Percentiles rank a stretch among this genome's conserved stretches.
Conservation (phyloP, 2,888 invertebrate genomes). For the Drosophila ochracea region DNA sequence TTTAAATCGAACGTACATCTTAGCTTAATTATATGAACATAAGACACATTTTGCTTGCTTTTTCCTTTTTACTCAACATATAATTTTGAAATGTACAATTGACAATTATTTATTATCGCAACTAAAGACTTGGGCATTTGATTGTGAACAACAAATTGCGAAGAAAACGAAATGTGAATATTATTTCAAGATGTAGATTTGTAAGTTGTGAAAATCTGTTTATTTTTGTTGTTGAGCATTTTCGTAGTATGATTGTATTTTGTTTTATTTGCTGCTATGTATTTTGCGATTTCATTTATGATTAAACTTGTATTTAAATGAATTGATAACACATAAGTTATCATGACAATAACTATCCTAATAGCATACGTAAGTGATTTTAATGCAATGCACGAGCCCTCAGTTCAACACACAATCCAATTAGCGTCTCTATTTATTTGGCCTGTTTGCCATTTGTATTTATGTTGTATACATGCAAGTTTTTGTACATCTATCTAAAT, state of each 20-base stretch:
- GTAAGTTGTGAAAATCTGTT: neutral
- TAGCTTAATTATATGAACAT: neutral
- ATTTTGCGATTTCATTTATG: neutral
- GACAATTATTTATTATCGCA: neutral
- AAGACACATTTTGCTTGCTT: neutral
- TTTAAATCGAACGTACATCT: neutral
- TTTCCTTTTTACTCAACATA: neutral
- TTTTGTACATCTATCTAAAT: slow-evolving; percentile 11
- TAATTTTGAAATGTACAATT: neutral
- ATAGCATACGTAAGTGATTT: neutral
- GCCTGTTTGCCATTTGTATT: neutral
- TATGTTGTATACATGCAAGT: neutral
- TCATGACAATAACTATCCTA: neutral
- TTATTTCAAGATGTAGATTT: neutral
- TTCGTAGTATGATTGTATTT: neutral
- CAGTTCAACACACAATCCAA: slow-evolving; percentile 16
- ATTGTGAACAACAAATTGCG: neutral
- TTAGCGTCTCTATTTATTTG: slow-evolving; percentile 20
- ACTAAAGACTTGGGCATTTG: neutral
- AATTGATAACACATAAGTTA: neutral
- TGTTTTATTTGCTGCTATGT: neutral
- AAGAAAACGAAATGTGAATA: neutral
- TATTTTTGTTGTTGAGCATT: neutral
- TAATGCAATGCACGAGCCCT: slow-evolving; percentile 33
- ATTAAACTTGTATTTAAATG: neutral